phyloP scores from a whole-genome alignment of 2,797 vertebrate species.

The Parauchenoglanis ngamensis region DNA sequence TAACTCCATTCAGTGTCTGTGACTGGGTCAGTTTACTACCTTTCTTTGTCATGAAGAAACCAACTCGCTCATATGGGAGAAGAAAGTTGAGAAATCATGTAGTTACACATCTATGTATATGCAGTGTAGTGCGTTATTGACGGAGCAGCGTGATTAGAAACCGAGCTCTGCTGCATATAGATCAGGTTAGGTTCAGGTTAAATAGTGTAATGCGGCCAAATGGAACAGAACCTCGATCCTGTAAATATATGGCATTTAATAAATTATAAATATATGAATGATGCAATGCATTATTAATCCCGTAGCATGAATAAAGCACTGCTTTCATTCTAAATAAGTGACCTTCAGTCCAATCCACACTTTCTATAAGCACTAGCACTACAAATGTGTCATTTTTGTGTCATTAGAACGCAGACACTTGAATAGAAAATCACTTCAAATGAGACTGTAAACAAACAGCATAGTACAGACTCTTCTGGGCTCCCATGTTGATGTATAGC shows the following conservation, averaged over 20 bases:
- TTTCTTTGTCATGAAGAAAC: neutral
- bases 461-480: neutral
- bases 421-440: neutral
- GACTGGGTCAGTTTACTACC: neutral
- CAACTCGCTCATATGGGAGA: neutral
- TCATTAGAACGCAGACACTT: neutral
- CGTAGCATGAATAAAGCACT: neutral
- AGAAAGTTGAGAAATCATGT: neutral
- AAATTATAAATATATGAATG: neutral
- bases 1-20: neutral
- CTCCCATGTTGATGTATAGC: neutral
- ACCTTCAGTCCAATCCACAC: neutral
- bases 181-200: neutral
- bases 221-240: neutral
- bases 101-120: neutral
- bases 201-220: neutral
- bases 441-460: neutral
- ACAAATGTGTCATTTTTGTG: neutral
- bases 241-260: neutral
- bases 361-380: neutral
- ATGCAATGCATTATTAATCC: neutral
- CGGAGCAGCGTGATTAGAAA: neutral
- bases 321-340: neutral
- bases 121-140: neutral
- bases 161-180: neutral